Evolutionary conservation across 2,113 vertebrate species (phyloP), one percentile per base, ranked within the genome.

Genomic region (Marmota flaviventris): DNA sequence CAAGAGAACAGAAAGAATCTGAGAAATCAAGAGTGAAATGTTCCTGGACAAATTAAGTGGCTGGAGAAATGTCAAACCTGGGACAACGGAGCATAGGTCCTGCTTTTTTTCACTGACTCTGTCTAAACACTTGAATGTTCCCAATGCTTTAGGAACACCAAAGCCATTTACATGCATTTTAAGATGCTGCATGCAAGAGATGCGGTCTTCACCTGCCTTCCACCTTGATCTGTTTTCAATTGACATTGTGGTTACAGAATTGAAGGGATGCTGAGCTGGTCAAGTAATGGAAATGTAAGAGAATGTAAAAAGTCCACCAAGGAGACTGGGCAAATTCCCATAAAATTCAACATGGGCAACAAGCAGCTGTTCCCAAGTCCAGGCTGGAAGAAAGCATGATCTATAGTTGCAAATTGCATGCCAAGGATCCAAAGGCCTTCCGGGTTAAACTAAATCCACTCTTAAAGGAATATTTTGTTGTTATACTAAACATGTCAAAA

Each of bases 261-360:
- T 29, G 51, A 78, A 95, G 34, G 39, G 39, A 91, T 51, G 48
- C 32, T 83, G 29, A 81, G 37, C 61, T 63, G 65, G 67, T 63
- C 5, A 34, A 85, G n/a, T 61, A 53, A 48, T 73, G 48, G 69
- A 92, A 87, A 82, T 78, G 48, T 48, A 82, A 72, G 27, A 87
- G 45, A 8, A 37, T 51, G 61, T 69, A 88, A 88, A 96, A 56
- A 79, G 89, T 75, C 69, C 37, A 79, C 83, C 22, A 16, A 32
- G 53, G 70, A 91, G 94, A 85, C 75, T 72, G 73, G 76, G 61
- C 65, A 96, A 77, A 96, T 93, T 81, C 78, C 65, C 79, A 75
- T 87, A 86, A 86, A 89, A 89, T 89, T 70, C 48, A n/a, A 65
- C 32, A 78, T 58, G 34, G 69, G 37, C 73, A 93, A 67, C 27